Conservation (phyloP, 2,113 vertebrate genomes). For the Lepisosteus oculatus region DNA sequence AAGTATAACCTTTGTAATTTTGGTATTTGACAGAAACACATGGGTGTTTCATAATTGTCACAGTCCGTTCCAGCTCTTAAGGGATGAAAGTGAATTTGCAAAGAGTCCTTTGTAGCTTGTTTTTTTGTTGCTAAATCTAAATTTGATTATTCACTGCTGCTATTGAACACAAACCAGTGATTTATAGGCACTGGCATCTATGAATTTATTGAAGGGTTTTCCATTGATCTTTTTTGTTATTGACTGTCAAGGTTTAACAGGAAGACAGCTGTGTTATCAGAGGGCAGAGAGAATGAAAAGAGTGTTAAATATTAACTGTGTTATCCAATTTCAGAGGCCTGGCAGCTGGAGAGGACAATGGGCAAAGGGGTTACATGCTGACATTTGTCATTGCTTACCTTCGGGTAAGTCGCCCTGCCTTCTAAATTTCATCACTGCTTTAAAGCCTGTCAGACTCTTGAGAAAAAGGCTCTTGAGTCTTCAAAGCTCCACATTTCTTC, state of each 20-base stretch:
- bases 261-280: conserved; percentile 44
- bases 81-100: too few species aligned
- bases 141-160: neutral
- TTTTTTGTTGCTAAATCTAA: neutral
- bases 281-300: conserved; percentile 23
- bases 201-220: conserved; percentile 1
- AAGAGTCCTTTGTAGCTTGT: too few species aligned
- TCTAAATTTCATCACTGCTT: neutral
- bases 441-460: conserved; percentile 33
- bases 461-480: neutral
- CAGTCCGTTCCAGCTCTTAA: too few species aligned
- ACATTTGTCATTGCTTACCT: conserved; percentile 97
- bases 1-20: too few species aligned
- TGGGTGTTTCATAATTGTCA: too few species aligned
- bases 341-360: conserved; percentile 98
- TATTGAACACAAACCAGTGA: neutral
- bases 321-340: conserved; percentile 84
- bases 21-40: too few species aligned
- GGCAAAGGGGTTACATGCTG: conserved; percentile 97
- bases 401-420: conserved; percentile 77
- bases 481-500: neutral
- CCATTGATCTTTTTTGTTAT: conserved; percentile 53
- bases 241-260: conserved; percentile 8
- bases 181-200: neutral
- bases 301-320: conserved; percentile 65